These are phyloP conservation scores for Centroberyx gerrardi DNA, from an alignment of 2,797 vertebrate genomes.

Conservation along the genomic window DNA sequence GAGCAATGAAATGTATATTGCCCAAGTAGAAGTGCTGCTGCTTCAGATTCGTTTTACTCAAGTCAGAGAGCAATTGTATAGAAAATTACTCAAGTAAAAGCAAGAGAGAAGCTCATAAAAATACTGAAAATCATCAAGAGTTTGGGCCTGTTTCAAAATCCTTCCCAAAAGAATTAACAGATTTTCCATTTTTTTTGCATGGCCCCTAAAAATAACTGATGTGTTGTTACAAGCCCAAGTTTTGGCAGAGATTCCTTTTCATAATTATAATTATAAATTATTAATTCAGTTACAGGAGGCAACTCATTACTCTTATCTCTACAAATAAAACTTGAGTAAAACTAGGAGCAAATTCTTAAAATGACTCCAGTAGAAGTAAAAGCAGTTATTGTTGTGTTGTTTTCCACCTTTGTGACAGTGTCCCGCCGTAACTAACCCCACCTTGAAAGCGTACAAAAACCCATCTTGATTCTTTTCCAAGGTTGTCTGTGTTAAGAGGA, in stretches of 20 bases:
- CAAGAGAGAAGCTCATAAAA: not conserved
- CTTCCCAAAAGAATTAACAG: slow-evolving; percentile 23
- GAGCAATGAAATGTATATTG: not conserved
- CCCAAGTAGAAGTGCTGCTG: not conserved
- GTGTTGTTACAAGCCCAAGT: slow-evolving; percentile 11
- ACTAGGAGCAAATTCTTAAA: not conserved
- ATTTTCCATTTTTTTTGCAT: too few species aligned
- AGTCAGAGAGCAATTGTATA: slow-evolving; percentile 22
- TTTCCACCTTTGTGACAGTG: not conserved
- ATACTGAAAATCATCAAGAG: slow-evolving; percentile 43
- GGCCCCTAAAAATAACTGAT: slow-evolving; percentile 50
- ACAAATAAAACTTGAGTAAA: slow-evolving; percentile 16
- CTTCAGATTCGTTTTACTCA: slow-evolving; percentile 12
- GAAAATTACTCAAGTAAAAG: slow-evolving; percentile 41
- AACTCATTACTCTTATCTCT: slow-evolving; percentile 58
- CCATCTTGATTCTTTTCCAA: slow-evolving; percentile 54
- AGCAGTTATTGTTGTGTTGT: not conserved
- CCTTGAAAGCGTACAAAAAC: slow-evolving; percentile 9
- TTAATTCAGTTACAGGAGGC: slow-evolving; percentile 28
- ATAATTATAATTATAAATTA: slow-evolving; percentile 14
- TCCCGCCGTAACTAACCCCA: not conserved
- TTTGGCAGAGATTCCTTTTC: slow-evolving; percentile 31
- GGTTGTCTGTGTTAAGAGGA: slow-evolving; percentile 69
- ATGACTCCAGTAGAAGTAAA: slow-evolving; percentile 18
- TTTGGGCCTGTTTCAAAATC: not conserved